Conservation (phyloP, 35 echinoderm and acorn worm genomes). For the Apostichopus californicus region DNA sequence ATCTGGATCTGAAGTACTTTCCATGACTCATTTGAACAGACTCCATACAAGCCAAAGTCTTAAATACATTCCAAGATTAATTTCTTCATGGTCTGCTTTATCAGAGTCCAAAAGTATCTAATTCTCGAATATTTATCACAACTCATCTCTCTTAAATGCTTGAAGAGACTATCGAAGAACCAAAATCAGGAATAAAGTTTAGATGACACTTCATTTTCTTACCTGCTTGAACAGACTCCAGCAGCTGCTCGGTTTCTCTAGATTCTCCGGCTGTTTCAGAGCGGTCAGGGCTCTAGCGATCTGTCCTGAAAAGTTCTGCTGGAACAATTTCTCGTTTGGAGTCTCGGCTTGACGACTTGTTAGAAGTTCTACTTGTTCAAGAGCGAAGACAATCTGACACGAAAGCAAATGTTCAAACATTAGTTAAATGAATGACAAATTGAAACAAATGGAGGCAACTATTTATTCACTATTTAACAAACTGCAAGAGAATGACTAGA, state of each 20-base stretch:
- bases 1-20: too few species aligned
- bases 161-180: slow-evolving; percentile 62
- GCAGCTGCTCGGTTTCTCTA: slow-evolving; percentile 69
- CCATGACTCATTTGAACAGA: too few species aligned
- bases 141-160: slow-evolving; percentile 73
- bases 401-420: not conserved
- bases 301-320: slow-evolving; percentile 72
- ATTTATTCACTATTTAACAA: too few species aligned
- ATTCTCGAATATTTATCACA: too few species aligned
- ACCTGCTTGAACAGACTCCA: slow-evolving; percentile 99
- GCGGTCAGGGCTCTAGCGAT: slow-evolving; percentile 79
- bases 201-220: not conserved
- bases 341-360: slow-evolving; percentile 89
- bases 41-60: too few species aligned
- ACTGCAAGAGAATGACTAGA: too few species aligned
- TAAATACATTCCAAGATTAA: too few species aligned
- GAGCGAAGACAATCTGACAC: slow-evolving; percentile 81
- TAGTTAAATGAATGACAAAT: too few species aligned
- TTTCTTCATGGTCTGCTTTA: too few species aligned
- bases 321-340: slow-evolving; percentile 92
- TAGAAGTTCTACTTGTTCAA: slow-evolving; percentile 86
- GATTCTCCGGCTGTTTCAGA: slow-evolving; percentile 80
- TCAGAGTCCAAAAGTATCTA: too few species aligned
- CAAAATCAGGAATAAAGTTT: too few species aligned
- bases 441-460: too few species aligned